phyloP scores from a whole-genome alignment of 2,888 invertebrate genomes.

The Ophion slaviceki region DNA sequence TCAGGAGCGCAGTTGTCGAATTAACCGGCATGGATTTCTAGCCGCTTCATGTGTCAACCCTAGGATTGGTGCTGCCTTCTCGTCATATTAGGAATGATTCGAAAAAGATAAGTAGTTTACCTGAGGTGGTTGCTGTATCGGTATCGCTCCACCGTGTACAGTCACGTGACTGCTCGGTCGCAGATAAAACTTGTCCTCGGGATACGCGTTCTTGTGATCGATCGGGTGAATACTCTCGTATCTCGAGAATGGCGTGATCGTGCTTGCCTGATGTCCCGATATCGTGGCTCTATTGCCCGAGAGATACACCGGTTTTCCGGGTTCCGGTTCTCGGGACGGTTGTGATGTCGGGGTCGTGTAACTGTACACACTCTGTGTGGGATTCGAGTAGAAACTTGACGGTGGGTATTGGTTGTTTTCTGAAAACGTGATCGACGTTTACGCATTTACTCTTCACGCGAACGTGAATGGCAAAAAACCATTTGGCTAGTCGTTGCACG shows the following conservation, averaged over 20 bases:
- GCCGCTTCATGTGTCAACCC: too few relatives aligned
- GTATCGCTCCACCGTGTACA: constrained; percentile 85
- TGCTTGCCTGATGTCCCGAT: constrained; percentile 79
- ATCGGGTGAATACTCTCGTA: constrained; percentile 77
- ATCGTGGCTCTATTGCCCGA: constrained; percentile 77
- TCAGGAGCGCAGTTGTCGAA: too few relatives aligned
- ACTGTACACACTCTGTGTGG: constrained; percentile 82
- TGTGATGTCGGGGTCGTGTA: constrained; percentile 81
- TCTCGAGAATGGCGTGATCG: constrained; percentile 54
- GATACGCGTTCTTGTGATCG: constrained; percentile 81
- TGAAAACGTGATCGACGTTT: constrained; percentile 57
- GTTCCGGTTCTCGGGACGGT: constrained; percentile 78
- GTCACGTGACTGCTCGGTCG: constrained; percentile 85
- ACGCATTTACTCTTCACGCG: background rate
- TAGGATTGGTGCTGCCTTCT: background rate
- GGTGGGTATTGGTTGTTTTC: constrained; percentile 82
- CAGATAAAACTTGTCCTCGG: constrained; percentile 83
- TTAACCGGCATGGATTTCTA: too few relatives aligned
- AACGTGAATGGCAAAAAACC: background rate
- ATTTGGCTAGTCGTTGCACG: background rate
- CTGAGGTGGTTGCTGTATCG: constrained; percentile 85
- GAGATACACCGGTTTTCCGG: constrained; percentile 78
- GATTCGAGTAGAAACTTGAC: constrained; percentile 81
- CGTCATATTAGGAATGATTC: background rate
- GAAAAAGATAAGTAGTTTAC: constrained; percentile 72